phyloP scores from a whole-genome alignment of 30 jellyfish, hydroid and myxozoan species.

The Hydractinia echinata region DNA sequence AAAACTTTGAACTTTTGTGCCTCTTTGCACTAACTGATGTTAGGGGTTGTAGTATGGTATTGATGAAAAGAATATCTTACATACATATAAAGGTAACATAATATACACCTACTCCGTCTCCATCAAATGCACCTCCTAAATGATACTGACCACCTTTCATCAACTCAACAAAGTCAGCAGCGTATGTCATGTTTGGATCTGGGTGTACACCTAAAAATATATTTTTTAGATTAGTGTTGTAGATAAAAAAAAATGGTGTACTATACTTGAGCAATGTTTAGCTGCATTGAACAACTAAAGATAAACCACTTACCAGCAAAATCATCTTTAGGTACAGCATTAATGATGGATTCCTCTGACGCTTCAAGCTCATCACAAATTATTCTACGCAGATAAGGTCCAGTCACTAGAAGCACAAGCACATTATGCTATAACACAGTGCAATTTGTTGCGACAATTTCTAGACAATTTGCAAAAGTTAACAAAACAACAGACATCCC shows the following conservation, averaged over 20 bases:
- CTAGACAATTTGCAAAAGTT: too few species aligned
- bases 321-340: conserved; percentile 63
- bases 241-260: neutral
- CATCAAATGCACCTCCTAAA: conserved; percentile 92
- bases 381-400: conserved; percentile 69
- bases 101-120: conserved; percentile 76
- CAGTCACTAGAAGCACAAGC: conserved; percentile 55
- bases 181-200: conserved; percentile 94
- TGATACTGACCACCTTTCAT: conserved; percentile 59
- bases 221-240: neutral
- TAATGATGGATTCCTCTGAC: conserved; percentile 39
- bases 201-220: conserved; percentile 68
- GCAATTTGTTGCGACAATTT: too few species aligned
- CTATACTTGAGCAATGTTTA: neutral
- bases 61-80: neutral
- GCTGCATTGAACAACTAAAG: neutral
- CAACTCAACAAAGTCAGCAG: conserved; percentile 74
- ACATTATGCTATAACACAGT: neutral
- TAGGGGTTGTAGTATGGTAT: neutral
- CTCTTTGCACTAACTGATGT: too few species aligned
- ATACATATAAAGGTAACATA: neutral
- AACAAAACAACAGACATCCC: too few species aligned
- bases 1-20: too few species aligned
- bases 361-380: conserved; percentile 64
- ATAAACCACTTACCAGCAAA: conserved; percentile 70